A percentile compares a stretch with the other conserved stretches of the same genome.
These are phyloP conservation scores for Anniella stebbinsi DNA, from an alignment of 2,797 vertebrate species.

Conservation along the genomic window DNA sequence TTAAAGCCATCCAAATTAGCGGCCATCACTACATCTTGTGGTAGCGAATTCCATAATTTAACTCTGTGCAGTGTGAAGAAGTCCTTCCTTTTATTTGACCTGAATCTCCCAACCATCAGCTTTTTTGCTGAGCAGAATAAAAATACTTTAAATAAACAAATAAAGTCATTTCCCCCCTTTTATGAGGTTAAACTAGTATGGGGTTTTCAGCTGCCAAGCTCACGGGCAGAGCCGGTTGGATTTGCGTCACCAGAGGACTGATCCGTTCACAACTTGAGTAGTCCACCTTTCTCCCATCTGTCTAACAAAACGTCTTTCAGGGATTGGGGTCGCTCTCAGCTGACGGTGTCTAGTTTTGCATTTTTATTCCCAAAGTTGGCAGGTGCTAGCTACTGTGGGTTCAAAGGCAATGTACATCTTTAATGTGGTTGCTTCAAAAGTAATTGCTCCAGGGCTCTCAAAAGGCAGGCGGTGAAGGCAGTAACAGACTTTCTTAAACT, in stretches of 20 bases:
- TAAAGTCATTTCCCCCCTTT: no score
- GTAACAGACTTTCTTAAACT: slow-evolving; percentile 54
- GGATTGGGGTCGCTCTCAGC: not conserved
- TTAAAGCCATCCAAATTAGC: no score
- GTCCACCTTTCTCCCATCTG: not conserved
- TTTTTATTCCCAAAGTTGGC: slow-evolving; percentile 16
- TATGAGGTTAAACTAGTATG: not conserved
- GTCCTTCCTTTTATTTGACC: no score
- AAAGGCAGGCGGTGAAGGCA: slow-evolving; percentile 34
- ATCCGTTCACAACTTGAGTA: not conserved
- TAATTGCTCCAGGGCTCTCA: slow-evolving; percentile 51
- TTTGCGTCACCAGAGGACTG: not conserved
- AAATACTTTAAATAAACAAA: no score
- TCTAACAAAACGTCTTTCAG: not conserved
- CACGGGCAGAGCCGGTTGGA: not conserved
- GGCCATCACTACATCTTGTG: no score
- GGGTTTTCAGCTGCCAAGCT: not conserved
- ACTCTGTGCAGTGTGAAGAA: no score
- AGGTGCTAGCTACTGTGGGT: not conserved
- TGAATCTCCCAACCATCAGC: no score
- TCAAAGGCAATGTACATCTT: slow-evolving; percentile 48
- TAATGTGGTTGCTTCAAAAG: slow-evolving; percentile 39
- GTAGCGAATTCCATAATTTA: no score
- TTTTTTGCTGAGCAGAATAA: no score
- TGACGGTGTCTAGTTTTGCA: not conserved